Evolutionary conservation across 2,113 vertebrate species (phyloP).

Genomic region (Pithys albifrons): DNA sequence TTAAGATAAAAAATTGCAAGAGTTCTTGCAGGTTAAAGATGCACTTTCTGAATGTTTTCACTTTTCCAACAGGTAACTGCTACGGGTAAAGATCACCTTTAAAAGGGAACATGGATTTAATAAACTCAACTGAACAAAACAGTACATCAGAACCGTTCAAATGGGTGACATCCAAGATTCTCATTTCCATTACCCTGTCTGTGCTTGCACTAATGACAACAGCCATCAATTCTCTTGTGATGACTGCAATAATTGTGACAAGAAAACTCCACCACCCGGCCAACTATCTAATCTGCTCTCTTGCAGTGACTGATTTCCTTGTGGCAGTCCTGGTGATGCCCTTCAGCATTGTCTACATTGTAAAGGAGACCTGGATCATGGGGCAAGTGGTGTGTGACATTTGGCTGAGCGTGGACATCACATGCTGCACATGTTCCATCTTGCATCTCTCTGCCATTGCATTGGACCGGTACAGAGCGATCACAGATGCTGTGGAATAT

Average conservation of each 20-base stretch:
- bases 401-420: conserved; percentile 94
- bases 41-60: conserved; percentile 19
- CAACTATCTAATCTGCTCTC: conserved; percentile 97
- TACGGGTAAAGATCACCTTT: conserved; percentile 25
- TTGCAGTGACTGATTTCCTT: conserved; percentile 95
- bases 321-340: conserved; percentile 98
- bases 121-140: conserved; percentile 84
- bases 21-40: not conserved
- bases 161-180: conserved; percentile 83
- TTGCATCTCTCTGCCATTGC: conserved; percentile 94
- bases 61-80: conserved; percentile 68
- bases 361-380: conserved; percentile 93
- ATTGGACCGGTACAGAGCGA: conserved; percentile 92
- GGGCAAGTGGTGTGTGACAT: conserved; percentile 91
- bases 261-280: conserved; percentile 96
- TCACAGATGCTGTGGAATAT: conserved; percentile 94
- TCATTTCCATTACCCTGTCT: conserved; percentile 89
- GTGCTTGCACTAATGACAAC: conserved; percentile 90
- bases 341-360: conserved; percentile 95
- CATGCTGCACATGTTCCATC: conserved; percentile 96
- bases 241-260: conserved; percentile 94
- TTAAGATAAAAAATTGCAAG: not conserved
- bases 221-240: conserved; percentile 95
- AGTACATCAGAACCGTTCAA: conserved; percentile 75
- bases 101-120: conserved; percentile 86